Percentiles rank a stretch among this genome's conserved stretches.
These are phyloP conservation scores for Drosophila nr. fundita DNA, from an alignment of 2,888 invertebrate genomes.

Conservation along the genomic window DNA sequence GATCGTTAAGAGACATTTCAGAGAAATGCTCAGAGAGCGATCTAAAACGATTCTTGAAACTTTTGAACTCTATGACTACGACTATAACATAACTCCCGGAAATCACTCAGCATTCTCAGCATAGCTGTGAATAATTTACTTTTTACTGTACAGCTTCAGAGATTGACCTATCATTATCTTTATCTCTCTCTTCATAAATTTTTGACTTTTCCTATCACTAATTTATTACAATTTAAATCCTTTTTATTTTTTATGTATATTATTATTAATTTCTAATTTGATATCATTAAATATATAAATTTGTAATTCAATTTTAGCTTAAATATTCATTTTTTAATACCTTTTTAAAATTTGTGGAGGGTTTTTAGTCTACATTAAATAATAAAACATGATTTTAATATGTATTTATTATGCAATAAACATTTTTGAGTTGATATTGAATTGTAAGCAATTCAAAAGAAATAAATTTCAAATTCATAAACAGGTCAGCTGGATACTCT, in stretches of 20 bases:
- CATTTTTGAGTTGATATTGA: neutral
- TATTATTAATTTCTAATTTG: neutral
- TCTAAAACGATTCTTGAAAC: neutral
- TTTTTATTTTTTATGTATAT: no score
- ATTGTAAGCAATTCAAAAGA: neutral
- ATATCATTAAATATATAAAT: no score
- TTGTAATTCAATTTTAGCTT: neutral
- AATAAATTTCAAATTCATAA: neutral
- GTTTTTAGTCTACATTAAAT: neutral
- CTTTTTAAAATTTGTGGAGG: neutral
- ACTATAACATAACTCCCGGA: neutral
- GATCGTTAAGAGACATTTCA: slow-evolving; percentile 21
- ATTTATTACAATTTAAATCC: neutral
- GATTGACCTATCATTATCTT: neutral
- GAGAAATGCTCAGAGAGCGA: neutral
- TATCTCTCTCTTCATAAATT: neutral
- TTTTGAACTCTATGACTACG: neutral
- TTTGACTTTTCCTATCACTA: neutral
- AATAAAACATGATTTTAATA: neutral
- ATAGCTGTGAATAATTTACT: neutral
- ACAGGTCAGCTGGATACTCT: neutral
- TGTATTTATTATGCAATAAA: neutral
- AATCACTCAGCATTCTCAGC: neutral
- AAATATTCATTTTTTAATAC: neutral
- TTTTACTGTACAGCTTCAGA: neutral